Conservation (phyloP, 2,888 invertebrate genomes). For the Latrodectus elegans region DNA sequence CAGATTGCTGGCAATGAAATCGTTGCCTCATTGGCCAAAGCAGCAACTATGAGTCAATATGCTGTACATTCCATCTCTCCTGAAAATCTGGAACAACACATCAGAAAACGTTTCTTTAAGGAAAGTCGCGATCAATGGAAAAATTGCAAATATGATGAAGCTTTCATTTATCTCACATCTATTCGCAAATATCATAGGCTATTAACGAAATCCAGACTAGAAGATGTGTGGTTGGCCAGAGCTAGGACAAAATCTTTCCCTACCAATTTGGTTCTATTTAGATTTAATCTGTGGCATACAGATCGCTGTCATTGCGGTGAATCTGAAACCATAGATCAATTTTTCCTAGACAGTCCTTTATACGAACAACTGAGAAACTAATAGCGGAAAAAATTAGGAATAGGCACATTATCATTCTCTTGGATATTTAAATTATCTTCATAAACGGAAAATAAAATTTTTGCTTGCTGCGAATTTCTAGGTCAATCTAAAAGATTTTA, state of each 20-base stretch:
- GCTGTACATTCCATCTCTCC: not conserved
- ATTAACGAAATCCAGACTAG: not conserved
- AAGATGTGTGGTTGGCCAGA: not conserved
- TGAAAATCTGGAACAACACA: not conserved
- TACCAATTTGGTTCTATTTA: no score
- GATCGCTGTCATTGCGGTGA: no score
- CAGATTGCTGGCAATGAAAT: no score
- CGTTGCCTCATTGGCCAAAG: no score
- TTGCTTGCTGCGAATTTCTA: not conserved
- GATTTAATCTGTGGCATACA: no score
- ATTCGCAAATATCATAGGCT: no score
- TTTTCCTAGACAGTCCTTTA: not conserved
- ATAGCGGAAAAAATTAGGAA: not conserved
- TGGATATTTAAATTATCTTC: no score
- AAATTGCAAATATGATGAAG: no score
- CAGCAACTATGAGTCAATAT: not conserved
- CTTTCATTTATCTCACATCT: no score
- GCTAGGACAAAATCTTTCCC: not conserved
- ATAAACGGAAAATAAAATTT: not conserved
- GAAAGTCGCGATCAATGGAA: not conserved
- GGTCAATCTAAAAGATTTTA: no score
- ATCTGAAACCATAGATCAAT: no score
- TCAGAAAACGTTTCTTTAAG: not conserved
- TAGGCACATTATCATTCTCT: no score
- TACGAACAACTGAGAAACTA: not conserved